Evolutionary conservation across 64 coral and sea anemone genomes (phyloP).

Genomic region (Porites lutea): DNA sequence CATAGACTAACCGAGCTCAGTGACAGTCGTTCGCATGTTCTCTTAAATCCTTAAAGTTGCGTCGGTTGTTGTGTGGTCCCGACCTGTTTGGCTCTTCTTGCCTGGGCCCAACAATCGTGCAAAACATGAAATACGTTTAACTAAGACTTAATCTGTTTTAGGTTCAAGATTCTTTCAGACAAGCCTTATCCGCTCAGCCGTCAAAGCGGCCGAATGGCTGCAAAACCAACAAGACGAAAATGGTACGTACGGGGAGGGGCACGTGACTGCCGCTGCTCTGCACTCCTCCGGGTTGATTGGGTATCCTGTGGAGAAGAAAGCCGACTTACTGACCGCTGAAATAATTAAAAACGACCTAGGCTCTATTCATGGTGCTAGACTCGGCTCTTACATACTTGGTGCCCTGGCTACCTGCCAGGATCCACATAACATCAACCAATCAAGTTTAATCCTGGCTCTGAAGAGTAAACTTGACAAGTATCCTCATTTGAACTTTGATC

Average conservation of each 20-base stretch:
- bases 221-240: slow-evolving; percentile 31
- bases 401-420: slow-evolving; percentile 18
- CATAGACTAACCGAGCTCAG: too few species aligned
- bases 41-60: too few species aligned
- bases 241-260: slow-evolving; percentile 10
- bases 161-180: slow-evolving; percentile 31
- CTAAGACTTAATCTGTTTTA: background rate
- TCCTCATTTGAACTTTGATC: slow-evolving; percentile 26
- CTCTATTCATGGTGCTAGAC: background rate
- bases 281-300: background rate
- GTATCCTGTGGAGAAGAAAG: slow-evolving; percentile 15
- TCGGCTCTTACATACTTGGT: slow-evolving; percentile 26
- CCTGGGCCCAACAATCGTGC: too few species aligned
- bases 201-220: slow-evolving; percentile 49
- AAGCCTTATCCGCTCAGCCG: slow-evolving; percentile 26
- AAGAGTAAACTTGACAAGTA: background rate
- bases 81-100: too few species aligned
- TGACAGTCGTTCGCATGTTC: too few species aligned
- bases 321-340: background rate
- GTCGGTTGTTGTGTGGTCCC: too few species aligned
- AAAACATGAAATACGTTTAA: too few species aligned
- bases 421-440: background rate
- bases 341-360: slow-evolving; percentile 8
- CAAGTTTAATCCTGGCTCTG: slow-evolving; percentile 5
- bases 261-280: slow-evolving; percentile 5